Percentiles rank a stretch among this genome's conserved stretches.
These are phyloP conservation scores for Glossophaga mutica DNA, from an alignment of 2,797 vertebrate genomes.

Conservation along the genomic window DNA sequence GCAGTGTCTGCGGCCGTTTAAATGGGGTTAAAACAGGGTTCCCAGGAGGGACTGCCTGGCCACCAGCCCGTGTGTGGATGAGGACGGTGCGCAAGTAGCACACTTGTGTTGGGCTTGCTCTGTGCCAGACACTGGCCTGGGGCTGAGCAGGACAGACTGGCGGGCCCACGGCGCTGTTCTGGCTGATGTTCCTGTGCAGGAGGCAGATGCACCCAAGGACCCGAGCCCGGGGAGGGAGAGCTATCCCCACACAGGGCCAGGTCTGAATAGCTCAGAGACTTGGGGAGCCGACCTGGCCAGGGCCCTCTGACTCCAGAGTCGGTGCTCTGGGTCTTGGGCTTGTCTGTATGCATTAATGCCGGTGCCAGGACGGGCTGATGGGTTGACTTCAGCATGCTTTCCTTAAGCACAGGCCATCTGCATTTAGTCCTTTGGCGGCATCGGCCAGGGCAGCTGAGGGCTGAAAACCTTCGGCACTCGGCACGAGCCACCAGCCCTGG, in stretches of 20 bases:
- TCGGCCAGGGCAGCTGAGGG: not conserved
- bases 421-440: not conserved
- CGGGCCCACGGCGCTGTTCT: not conserved
- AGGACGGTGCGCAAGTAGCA: not conserved
- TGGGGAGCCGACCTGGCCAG: not conserved
- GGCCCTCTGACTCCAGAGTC: not conserved
- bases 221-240: not conserved
- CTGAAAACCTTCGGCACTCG: not conserved
- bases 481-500: not conserved
- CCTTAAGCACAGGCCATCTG: not conserved
- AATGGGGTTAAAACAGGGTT: not conserved
- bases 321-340: not conserved
- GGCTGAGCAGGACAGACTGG: not conserved
- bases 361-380: accelerated
- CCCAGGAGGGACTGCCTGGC: not conserved
- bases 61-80: not conserved
- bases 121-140: not conserved
- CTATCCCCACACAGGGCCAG: not conserved
- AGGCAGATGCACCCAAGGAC: not conserved
- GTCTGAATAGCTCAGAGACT: not conserved
- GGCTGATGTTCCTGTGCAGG: not conserved
- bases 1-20: not conserved
- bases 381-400: not conserved
- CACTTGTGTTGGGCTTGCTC: not conserved
- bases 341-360: accelerated